A percentile compares a stretch with the other conserved stretches of the same genome.
Conservation (phyloP, 2,797 vertebrate species). For the Falco columbarius region DNA sequence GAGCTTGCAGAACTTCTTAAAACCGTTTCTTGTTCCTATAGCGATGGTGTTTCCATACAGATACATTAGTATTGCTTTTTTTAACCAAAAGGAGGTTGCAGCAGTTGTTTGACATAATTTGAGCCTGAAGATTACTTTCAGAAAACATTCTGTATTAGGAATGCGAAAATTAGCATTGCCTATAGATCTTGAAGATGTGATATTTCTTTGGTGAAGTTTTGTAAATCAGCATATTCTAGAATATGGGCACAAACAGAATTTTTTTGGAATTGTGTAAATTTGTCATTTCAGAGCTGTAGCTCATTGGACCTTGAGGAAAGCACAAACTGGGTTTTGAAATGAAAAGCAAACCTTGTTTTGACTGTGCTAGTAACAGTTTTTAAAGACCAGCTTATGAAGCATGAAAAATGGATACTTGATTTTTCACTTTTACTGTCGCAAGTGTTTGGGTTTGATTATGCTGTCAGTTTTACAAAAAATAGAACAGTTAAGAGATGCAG, state of each 20-base stretch:
- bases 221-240: background rate
- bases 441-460: background rate
- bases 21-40: background rate
- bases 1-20: background rate
- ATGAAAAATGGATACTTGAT: background rate
- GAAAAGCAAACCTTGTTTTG: conserved; percentile 28
- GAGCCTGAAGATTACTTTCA: background rate
- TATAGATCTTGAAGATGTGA: background rate
- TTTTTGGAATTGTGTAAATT: background rate
- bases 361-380: background rate
- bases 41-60: background rate
- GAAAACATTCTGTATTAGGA: background rate
- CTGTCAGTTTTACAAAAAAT: background rate
- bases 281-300: background rate
- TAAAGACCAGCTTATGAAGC: background rate
- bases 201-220: background rate
- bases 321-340: background rate
- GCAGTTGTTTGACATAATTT: background rate
- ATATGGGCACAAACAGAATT: background rate
- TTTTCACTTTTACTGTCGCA: background rate
- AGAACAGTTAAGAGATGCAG: background rate
- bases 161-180: background rate
- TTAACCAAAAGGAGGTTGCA: rapidly evolving
- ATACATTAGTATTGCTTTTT: background rate
- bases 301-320: conserved; percentile 15